These are phyloP conservation scores for Apodemus agrarius DNA, from an alignment of 2,797 vertebrate genomes.

Conservation along the genomic window DNA sequence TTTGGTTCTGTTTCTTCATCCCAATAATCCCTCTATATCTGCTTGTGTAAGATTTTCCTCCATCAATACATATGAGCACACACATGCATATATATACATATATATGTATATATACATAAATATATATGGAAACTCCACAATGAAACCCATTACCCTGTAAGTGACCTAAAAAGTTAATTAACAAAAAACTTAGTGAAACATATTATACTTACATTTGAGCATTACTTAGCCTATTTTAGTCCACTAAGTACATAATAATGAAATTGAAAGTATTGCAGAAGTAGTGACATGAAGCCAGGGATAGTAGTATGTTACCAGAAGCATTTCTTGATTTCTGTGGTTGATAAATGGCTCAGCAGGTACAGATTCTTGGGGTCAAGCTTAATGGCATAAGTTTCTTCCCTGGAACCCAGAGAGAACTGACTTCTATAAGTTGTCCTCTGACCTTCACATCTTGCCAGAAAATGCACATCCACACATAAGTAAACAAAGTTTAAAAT, in stretches of 20 bases:
- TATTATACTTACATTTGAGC: not conserved
- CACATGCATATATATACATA: no score
- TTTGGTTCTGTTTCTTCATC: no score
- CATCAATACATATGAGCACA: not conserved
- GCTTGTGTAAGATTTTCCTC: not conserved
- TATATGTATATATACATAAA: not conserved
- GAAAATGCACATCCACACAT: not conserved
- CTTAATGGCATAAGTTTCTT: not conserved
- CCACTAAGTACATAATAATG: not conserved
- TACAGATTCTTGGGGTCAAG: not conserved
- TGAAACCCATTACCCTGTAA: not conserved
- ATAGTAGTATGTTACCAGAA: not conserved
- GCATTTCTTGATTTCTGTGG: not conserved
- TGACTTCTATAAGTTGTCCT: not conserved
- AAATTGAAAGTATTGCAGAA: not conserved
- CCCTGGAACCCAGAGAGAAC: not conserved
- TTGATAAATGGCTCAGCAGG: not conserved
- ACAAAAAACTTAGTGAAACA: conserved; percentile 3
- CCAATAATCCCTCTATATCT: no score
- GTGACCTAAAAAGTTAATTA: not conserved
- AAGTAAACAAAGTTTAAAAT: not conserved
- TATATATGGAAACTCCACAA: not conserved
- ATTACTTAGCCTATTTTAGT: not conserved
- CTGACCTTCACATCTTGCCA: not conserved
- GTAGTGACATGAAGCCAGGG: not conserved